Percentiles rank a stretch among this genome's conserved stretches.
Evolutionary conservation across 2,113 vertebrate species (phyloP).

Genomic region (Pungitius pungitius): DNA sequence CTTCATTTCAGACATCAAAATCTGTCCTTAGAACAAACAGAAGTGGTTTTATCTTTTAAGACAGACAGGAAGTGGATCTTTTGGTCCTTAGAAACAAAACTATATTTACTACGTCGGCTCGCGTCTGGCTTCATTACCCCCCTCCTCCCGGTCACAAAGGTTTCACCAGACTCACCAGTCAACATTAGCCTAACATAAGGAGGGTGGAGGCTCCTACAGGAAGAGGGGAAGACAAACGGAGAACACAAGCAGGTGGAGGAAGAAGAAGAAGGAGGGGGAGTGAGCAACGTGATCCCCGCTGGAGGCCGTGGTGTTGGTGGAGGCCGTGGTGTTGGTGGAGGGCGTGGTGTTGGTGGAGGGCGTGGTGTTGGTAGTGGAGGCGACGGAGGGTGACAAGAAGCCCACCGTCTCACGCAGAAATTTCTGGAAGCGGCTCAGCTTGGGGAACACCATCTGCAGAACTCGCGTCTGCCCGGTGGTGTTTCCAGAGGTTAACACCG

Average conservation of each 20-base stretch:
- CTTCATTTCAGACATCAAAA: background rate
- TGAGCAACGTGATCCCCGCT: rapidly evolving
- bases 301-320: background rate
- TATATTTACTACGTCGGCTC: too few relatives aligned
- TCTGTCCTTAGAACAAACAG: background rate
- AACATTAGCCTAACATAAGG: too few relatives aligned
- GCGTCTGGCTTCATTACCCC: too few relatives aligned
- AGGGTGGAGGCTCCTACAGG: background rate
- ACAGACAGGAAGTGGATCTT: too few relatives aligned
- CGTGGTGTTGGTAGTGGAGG: background rate
- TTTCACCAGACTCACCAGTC: too few relatives aligned
- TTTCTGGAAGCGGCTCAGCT: rapidly evolving
- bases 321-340: background rate
- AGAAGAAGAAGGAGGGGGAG: background rate
- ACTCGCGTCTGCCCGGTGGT: background rate
- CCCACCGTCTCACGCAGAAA: constrained; percentile 36
- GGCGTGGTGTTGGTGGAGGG: rapidly evolving
- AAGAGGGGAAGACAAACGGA: constrained; percentile 1
- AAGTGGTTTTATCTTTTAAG: background rate
- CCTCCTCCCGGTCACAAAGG: too few relatives aligned
- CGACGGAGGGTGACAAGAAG: constrained; percentile 27
- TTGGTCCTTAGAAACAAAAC: too few relatives aligned
- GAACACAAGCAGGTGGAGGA: constrained; percentile 17
- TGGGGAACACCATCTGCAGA: background rate
- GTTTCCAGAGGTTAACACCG: constrained; percentile 20